These are phyloP conservation scores for Phyllotis vaccarum DNA, from an alignment of 2,797 vertebrate species.

Conservation along the genomic window DNA sequence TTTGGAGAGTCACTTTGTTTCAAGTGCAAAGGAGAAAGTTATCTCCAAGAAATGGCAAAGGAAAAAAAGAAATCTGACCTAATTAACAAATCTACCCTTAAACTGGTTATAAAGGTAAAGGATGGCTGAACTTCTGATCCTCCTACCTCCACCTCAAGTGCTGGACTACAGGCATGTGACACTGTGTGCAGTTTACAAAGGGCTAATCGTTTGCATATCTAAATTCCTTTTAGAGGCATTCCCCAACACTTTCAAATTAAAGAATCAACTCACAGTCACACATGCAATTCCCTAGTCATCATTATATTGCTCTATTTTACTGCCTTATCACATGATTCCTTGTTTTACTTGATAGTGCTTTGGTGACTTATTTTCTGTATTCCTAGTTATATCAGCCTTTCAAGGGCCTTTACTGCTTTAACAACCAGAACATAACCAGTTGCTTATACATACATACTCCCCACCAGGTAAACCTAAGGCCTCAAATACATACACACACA, in stretches of 20 bases:
- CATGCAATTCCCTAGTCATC: neutral
- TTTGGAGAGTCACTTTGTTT: neutral
- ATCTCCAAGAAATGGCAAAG: neutral
- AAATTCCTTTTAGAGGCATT: neutral
- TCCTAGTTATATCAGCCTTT: neutral
- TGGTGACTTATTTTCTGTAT: constrained; percentile 18
- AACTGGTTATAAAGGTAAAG: neutral
- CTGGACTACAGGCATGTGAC: neutral
- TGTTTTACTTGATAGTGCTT: neutral
- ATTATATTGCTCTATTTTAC: neutral
- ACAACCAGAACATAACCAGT: neutral
- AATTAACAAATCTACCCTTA: neutral
- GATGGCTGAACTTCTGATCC: neutral
- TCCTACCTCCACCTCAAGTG: neutral
- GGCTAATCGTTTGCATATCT: neutral
- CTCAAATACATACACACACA: neutral
- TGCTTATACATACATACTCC: neutral
- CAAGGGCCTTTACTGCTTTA: constrained; percentile 22
- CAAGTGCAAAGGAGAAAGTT: neutral
- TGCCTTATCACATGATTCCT: neutral
- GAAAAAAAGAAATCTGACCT: neutral
- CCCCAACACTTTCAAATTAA: neutral
- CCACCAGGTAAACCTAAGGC: neutral
- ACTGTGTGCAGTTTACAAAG: neutral
- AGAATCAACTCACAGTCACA: neutral